Base-by-base conservation (phyloP, 2,888 invertebrate genomes). In the Drosophila tanythrix region DNA sequence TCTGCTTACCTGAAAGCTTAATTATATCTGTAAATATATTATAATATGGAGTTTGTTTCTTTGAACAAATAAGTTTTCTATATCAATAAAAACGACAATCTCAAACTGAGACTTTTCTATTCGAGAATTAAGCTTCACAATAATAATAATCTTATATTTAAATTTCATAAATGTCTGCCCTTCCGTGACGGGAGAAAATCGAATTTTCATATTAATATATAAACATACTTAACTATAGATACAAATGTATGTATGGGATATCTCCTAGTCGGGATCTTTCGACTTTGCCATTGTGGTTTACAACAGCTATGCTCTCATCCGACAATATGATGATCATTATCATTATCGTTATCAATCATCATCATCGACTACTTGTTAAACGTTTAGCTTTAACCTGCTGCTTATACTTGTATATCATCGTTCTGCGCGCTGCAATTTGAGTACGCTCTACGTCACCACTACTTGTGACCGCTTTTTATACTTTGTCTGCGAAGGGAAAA, bases 321-420 rank as follows among this genome's bases (percentile, higher is more conserved):
- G 13, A 10, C 57, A 55, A 18, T 46, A 33, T 33, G 43, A 38
- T 40, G 21, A 36, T 50, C 51, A 13, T 60, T 36, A 18, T 35
- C 55, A 60, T 65, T 53, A 61, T 46, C 36, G 38, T 48, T 40
- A 58, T 63, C 48, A 57, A 15, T 21, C 58, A 58, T 74, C 53
- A 51, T 66, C 61, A 55, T 75, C 56, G 63, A 75, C 55, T 70
- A 68, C 59, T 61, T 36, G 46, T 51, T 65, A 51, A 65, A 46
- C 67, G 65, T 63, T 71, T 76, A 60, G 59, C 61, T 78, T 58
- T 51, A 61, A 71, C 67, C 67, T 64, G 61, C 53, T 73, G 50
- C 60, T 58, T 61, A 61, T 55, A 29, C 33, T 18, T 51, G 10
- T 29, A 6, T n/a, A 51, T 51, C 51, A 58, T 38, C 62, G 29